Conservation (phyloP, 2,797 vertebrate species). For the Malacoctenus gilli region DNA sequence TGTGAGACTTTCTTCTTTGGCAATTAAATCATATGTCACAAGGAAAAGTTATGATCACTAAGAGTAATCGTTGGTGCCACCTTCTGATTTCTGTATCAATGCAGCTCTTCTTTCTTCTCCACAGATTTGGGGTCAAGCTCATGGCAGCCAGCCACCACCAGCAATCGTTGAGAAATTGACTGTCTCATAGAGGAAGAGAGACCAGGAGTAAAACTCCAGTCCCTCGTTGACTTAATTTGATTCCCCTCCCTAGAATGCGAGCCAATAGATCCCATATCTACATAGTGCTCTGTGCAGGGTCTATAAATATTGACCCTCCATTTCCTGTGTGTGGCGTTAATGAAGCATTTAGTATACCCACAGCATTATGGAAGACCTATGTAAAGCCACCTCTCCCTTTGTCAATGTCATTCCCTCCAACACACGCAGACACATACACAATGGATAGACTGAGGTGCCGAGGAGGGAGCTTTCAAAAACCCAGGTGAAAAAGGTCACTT, state of each 20-base stretch:
- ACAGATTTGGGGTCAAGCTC: constrained; percentile 57
- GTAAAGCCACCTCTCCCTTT: constrained; percentile 73
- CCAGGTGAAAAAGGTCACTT: constrained; percentile 24
- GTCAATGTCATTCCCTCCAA: constrained; percentile 59
- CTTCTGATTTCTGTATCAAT: constrained; percentile 20
- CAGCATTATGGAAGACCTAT: constrained; percentile 74
- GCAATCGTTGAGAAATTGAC: constrained; percentile 76
- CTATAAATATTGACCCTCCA: constrained; percentile 85
- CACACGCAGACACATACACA: constrained; percentile 37
- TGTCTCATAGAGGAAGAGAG: constrained; percentile 60
- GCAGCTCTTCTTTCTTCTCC: constrained; percentile 13
- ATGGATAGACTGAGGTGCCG: constrained; percentile 24
- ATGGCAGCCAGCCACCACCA: constrained; percentile 53
- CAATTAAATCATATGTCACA: constrained; percentile 7
- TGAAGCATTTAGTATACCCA: constrained; percentile 81
- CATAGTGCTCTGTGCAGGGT: constrained; percentile 74
- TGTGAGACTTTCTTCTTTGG: neutral
- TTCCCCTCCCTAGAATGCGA: constrained; percentile 70
- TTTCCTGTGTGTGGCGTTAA: constrained; percentile 81
- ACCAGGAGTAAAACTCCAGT: constrained; percentile 73
- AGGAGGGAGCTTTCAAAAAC: constrained; percentile 20
- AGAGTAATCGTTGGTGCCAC: constrained; percentile 29
- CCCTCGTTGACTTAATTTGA: constrained; percentile 78
- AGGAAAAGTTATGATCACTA: constrained; percentile 8
- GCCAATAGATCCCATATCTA: constrained; percentile 76